Evolutionary conservation across 2,797 vertebrate genomes (phyloP).

Genomic region (Danionella dracula): DNA sequence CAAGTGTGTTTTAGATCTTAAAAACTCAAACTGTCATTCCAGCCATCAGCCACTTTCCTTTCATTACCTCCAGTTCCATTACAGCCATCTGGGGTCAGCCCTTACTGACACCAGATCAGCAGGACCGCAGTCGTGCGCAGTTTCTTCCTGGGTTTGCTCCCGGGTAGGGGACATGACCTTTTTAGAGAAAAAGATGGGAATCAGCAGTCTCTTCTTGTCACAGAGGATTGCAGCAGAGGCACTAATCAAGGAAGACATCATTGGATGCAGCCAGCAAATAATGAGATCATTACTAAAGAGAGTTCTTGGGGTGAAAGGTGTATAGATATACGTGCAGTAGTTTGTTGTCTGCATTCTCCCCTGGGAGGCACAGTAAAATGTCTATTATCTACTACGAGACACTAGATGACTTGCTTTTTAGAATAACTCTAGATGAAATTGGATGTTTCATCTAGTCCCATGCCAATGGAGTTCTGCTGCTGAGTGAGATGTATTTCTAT

Average conservation of each 20-base stretch:
- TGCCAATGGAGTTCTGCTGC: constrained; percentile 15
- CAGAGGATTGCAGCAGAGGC: constrained; percentile 31
- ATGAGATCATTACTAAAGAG: constrained; percentile 30
- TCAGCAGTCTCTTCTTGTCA: constrained; percentile 15
- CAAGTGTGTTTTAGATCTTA: constrained; percentile 7
- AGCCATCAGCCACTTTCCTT: constrained; percentile 10
- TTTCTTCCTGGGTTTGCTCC: constrained; percentile 19
- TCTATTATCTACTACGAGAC: constrained; percentile 39
- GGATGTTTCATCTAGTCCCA: constrained; percentile 29
- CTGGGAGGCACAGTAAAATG: constrained; percentile 33
- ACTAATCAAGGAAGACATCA: constrained; percentile 20
- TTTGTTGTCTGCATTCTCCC: neutral
- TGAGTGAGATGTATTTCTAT: constrained; percentile 6
- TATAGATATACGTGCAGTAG: constrained; percentile 11
- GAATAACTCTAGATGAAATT: constrained; percentile 42
- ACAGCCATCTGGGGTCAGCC: constrained; percentile 17
- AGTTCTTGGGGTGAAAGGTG: constrained; percentile 19
- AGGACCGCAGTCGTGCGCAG: constrained; percentile 13
- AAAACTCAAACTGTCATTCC: constrained; percentile 9
- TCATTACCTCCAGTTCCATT: constrained; percentile 11
- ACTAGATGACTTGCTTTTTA: constrained; percentile 40
- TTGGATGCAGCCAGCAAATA: constrained; percentile 24
- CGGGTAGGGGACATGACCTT: constrained; percentile 16
- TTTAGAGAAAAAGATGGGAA: constrained; percentile 27
- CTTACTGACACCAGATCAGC: constrained; percentile 20